Base-by-base conservation (phyloP, 2,797 vertebrate species). In the Etheostoma perlongum region DNA sequence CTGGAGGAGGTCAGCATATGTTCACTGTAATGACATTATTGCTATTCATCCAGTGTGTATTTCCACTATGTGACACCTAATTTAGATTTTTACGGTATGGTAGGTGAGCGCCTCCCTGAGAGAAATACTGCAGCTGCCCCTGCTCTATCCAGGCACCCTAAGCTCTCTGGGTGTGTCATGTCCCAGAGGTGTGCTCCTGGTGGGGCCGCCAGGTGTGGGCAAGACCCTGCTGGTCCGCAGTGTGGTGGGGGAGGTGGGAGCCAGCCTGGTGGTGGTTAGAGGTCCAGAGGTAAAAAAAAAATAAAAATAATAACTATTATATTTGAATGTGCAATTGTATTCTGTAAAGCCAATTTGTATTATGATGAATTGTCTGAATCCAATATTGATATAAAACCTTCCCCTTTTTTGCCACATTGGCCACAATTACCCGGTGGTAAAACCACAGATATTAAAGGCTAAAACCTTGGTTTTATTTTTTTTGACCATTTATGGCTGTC, bases 191-290 rank as follows among this genome's bases (percentile, higher is more conserved):
- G 92, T 97, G 36, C 95, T 99, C 0, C 90, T 99, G 73, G 94
- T 95, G n/a, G 98, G 98, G 0, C 97, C 97, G 0, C 96, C 98
- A 0, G 98, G 98, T 0, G 97, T 98, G 4, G 98, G 98, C 6
- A 99, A 99, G 87, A 99, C 97, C 0, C 94, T 95, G 11, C 54
- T 97, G 44, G 97, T 98, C 30, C 96, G 91, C 57, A 92, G 91
- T 0, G 94, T 97, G 80, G 96, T 94, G 0, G 87, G 78, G 48
- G 96, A 97, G 60, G 90, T 94, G 1, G 95, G 96, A 3, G 98
- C 97, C 0, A 94, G 90, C 42, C 84, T 99, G 63, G 82, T 99
- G 23, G 92, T 95, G 4, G 83, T 98, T 62, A 94, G 92, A 72
- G 96, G 96, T 0, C 96, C 98, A 0, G 95, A 94, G 69, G 94